Evolutionary conservation across 2,888 invertebrate species (phyloP), one percentile per base, ranked within the genome.

Genomic region (Saturnia japonica): DNA sequence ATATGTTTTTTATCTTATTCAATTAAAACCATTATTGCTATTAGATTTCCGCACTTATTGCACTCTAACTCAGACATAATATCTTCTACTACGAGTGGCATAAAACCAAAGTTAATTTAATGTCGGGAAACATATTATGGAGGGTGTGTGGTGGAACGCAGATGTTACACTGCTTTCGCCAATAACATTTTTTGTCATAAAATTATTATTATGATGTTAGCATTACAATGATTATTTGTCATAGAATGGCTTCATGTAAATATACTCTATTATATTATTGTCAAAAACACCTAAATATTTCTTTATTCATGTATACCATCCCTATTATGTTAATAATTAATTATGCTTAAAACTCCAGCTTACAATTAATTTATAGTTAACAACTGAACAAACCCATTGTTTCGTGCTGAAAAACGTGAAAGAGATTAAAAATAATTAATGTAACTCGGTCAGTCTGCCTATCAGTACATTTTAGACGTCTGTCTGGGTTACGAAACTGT

Each of bases 361-460:
- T 51, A 51, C n/a, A 8, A 43, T 45, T 51, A 22, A 4, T 54
- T 54, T 54, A 54, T 54, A n/a, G 7, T 54, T 22, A 11, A 22
- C 1, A n/a, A 9, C 11, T n/a, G 1, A 54, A 1, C 1, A 57
- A 57, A 25, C 57, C 19, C 25, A 51, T 40, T 19, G 57, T 70
- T 57, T 67, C 70, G 70, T 57, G 67, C 28, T 57, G 57, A 54
- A 67, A 64, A 67, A 54, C 43, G 54, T 67, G 7, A 68, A 72
- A 72, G 42, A 67, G 43, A 72, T 72, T 72, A 70, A 68, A 62
- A 64, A 70, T 64, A 70, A 45, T 51, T 54, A 68, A 68, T 40
- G 54, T 9, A 68, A 70, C 54, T 54, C 54, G 68, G 57, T 60
- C 70, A 57, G 64, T 68, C 51, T 68, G 9, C 70, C 66, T 68